Conservation (phyloP, 2,797 vertebrate genomes). For the Schizopygopsis pylzovi region DNA sequence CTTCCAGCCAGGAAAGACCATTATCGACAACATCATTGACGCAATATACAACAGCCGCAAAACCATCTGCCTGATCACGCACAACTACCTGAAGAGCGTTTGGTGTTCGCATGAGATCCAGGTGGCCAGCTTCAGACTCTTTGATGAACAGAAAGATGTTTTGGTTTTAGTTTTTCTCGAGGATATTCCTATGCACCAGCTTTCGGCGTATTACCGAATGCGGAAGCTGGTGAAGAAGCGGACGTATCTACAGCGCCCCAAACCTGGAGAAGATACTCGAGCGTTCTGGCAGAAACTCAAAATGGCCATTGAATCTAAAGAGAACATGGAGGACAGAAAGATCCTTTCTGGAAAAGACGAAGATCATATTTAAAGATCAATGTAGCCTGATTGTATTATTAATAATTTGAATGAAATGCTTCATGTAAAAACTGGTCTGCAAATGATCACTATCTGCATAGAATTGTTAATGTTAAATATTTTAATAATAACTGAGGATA, state of each 20-base stretch:
- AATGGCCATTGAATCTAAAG: conserved; percentile 64
- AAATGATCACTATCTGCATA: neutral
- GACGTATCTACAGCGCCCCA: conserved; percentile 75
- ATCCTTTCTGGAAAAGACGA: conserved; percentile 43
- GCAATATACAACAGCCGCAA: conserved; percentile 77
- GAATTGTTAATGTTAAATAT: neutral
- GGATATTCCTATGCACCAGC: conserved; percentile 68
- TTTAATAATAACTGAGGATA: neutral
- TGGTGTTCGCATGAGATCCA: conserved; percentile 79
- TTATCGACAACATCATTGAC: conserved; percentile 77
- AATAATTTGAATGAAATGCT: neutral
- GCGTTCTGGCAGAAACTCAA: conserved; percentile 77
- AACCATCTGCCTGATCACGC: conserved; percentile 79
- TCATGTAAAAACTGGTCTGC: neutral
- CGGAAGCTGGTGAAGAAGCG: conserved; percentile 72
- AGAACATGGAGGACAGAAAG: conserved; percentile 31
- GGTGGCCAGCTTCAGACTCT: conserved; percentile 75
- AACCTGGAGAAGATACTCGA: conserved; percentile 43
- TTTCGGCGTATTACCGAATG: conserved; percentile 74
- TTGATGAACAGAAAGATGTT: conserved; percentile 75
- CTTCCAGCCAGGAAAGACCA: conserved; percentile 69
- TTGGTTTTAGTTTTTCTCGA: conserved; percentile 77
- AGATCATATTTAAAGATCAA: conserved; percentile 7
- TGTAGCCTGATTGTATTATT: neutral
- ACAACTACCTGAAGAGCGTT: conserved; percentile 72